These are phyloP conservation scores for Calameuta pallipes DNA, from an alignment of 2,888 invertebrate genomes.

Conservation along the genomic window DNA sequence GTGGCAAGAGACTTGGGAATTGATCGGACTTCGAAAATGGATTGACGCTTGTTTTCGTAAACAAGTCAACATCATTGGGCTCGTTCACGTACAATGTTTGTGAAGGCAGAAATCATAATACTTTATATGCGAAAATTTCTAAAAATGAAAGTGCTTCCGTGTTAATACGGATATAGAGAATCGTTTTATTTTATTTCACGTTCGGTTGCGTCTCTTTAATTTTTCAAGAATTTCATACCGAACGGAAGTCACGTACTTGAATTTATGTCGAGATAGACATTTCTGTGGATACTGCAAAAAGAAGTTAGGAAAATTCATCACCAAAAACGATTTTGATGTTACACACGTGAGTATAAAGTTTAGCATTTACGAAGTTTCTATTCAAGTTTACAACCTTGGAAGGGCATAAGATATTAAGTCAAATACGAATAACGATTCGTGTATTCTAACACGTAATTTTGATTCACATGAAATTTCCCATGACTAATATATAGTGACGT, in stretches of 20 bases:
- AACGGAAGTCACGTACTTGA: neutral
- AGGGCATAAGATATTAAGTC: neutral
- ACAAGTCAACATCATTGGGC: neutral
- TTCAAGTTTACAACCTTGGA: neutral
- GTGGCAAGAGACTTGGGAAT: neutral
- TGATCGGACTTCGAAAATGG: neutral
- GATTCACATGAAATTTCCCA: neutral
- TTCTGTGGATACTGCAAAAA: neutral
- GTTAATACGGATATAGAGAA: neutral
- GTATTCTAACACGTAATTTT: neutral
- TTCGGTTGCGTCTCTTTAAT: neutral
- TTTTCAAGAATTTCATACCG: neutral
- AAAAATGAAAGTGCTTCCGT: conserved; percentile 18
- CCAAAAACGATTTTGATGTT: neutral
- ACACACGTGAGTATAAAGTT: neutral
- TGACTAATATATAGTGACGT: neutral
- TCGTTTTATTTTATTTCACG: neutral
- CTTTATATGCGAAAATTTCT: conserved; percentile 24
- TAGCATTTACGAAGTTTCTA: neutral
- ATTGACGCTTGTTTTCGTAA: neutral
- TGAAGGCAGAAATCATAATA: conserved; percentile 24
- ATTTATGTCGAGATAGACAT: neutral
- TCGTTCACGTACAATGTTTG: conserved; percentile 15
- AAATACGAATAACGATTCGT: neutral
- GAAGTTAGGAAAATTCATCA: neutral